These are phyloP conservation scores for Mythimna vitellina DNA, from an alignment of 2,888 invertebrate species.

Conservation along the genomic window DNA sequence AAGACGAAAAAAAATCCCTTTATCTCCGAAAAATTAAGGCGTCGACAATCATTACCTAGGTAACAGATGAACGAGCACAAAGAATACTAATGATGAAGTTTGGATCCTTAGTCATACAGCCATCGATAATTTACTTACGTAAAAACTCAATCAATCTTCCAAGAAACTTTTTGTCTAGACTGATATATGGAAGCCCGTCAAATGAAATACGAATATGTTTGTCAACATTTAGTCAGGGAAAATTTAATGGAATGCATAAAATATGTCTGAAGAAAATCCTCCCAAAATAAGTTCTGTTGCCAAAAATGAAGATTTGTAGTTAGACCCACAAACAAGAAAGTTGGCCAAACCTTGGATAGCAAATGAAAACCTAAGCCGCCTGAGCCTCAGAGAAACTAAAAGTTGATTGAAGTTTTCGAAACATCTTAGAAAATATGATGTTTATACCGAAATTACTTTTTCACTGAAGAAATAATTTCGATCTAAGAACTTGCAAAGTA, in stretches of 20 bases:
- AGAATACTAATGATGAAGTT: slow-evolving; percentile 54
- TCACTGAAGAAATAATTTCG: not conserved
- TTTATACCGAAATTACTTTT: not conserved
- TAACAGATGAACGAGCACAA: slow-evolving; percentile 30
- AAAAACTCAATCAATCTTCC: slow-evolving; percentile 34
- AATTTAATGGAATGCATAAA: slow-evolving; percentile 22
- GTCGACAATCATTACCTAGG: slow-evolving; percentile 47
- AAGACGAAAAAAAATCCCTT: slow-evolving; percentile 47
- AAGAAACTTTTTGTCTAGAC: slow-evolving; percentile 30
- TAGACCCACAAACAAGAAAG: slow-evolving; percentile 31
- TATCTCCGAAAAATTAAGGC: slow-evolving; percentile 43
- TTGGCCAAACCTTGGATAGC: slow-evolving; percentile 2
- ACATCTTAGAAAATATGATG: not conserved
- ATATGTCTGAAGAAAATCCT: slow-evolving; percentile 6
- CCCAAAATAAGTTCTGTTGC: slow-evolving; percentile 33
- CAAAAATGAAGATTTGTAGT: slow-evolving; percentile 34
- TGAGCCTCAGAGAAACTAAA: slow-evolving; percentile 29
- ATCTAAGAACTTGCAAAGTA: not conserved
- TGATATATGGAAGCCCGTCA: slow-evolving; percentile 4
- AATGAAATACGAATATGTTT: slow-evolving; percentile 17
- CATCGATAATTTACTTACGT: slow-evolving; percentile 38
- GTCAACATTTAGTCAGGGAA: slow-evolving; percentile 3
- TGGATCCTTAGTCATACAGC: not conserved
- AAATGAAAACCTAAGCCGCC: slow-evolving; percentile 39
- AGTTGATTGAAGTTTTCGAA: slow-evolving; percentile 28